Percentiles rank a stretch among this genome's conserved stretches.
Conservation (phyloP, 2,797 vertebrate genomes). For the Caiman crocodilus region DNA sequence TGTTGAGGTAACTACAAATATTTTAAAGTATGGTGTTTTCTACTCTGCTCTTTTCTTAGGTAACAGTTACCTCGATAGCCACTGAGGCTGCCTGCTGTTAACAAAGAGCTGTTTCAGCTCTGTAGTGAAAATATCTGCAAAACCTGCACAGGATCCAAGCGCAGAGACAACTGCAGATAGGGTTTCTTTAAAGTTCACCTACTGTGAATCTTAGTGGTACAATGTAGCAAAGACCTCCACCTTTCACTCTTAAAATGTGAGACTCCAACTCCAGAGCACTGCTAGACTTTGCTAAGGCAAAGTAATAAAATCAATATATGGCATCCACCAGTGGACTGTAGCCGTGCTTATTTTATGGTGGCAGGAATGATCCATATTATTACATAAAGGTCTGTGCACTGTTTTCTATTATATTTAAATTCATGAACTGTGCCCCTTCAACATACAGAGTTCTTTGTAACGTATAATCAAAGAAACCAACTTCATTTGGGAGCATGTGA, state of each 20-base stretch:
- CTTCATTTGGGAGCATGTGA: constrained; percentile 55
- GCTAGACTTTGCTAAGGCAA: not conserved
- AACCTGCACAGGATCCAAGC: not conserved
- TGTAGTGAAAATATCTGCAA: not conserved
- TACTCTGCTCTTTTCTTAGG: not conserved
- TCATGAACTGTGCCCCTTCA: not conserved
- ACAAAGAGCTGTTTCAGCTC: not conserved
- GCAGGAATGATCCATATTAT: not conserved
- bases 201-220: not conserved
- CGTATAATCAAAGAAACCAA: not conserved
- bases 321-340: not conserved
- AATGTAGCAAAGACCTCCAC: not conserved
- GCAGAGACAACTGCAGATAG: not conserved
- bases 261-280: not conserved
- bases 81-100: constrained; percentile 17
- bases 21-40: not conserved
- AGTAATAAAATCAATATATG: constrained; percentile 10
- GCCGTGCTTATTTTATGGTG: not conserved
- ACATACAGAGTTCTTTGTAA: not conserved
- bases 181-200: not conserved
- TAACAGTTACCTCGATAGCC: not conserved
- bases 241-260: not conserved
- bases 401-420: not conserved
- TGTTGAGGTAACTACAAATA: not conserved
- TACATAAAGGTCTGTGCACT: not conserved